Evolutionary conservation across 2,113 vertebrate species (phyloP), one percentile per base, ranked within the genome.

Genomic region (Macquaria ambigua): DNA sequence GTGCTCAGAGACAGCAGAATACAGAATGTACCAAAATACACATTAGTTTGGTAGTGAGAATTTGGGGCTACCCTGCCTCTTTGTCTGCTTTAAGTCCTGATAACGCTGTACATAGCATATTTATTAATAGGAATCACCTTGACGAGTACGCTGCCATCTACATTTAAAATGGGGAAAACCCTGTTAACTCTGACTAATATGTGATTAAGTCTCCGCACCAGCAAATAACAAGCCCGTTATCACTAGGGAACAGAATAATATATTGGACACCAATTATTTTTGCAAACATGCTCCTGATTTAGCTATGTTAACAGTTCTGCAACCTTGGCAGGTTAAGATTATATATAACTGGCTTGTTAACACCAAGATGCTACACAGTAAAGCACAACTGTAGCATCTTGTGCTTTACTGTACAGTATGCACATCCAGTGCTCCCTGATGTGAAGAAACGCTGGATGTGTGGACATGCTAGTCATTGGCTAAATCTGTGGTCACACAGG

Each of bases 1-100:
- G 96, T 95, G 95, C 92, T 92, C 92, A 82, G 80, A 94, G 87
- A 94, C 87, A 94, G 88, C 88, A 90, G 91, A 94, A 95, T 88
- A 92, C 90, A 90, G 74, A 95, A 90, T 91, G 89, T 89, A 93
- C 80, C 84, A 90, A 93, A 89, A 90, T 85, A 87, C 91, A 90
- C 87, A 92, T 93, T 85, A 88, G 82, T 81, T 78, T 79, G 71
- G 64, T 61, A 23, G 70, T 76, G 79, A 89, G 76, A 77, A 83
- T 85, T 59, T 58, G 9, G 71, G 74, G 28, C 76, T 72, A 59
- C 52, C 15, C 72, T 72, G 61, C 67, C 66, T 90, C 82, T 89
- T 89, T 92, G 83, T 90, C 78, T 77, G 48, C 66, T 82, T 37
- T 67, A 69, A 73, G 72, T 77, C 70, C 18, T n/a, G 20, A 53